Evolutionary conservation across 1,140 invertebrate genomes (phyloP).

Genomic region (Gryllus bimaculatus): DNA sequence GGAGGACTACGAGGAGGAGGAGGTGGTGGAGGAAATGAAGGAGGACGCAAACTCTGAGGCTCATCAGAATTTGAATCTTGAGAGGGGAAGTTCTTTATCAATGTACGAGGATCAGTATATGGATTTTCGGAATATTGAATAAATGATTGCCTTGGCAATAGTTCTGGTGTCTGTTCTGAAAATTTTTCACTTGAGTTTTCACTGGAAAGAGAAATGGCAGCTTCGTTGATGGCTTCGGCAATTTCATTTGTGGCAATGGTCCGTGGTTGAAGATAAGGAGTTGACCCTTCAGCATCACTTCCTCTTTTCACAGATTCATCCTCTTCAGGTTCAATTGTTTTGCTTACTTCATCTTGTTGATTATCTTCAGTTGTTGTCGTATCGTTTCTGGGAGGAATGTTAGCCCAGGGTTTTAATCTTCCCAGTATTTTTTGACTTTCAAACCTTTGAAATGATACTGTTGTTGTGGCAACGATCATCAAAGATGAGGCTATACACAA

Average conservation of each 20-base stretch:
- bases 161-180: no score
- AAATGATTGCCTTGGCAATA: no score
- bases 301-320: not conserved
- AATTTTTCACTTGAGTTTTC: no score
- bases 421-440: slow-evolving; percentile 64
- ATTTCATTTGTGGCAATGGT: no score
- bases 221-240: no score
- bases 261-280: slow-evolving; percentile 3
- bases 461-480: slow-evolving; percentile 53
- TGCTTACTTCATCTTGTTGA: not conserved
- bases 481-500: slow-evolving; percentile 53
- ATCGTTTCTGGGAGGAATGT: not conserved
- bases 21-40: not conserved
- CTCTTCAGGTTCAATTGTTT: not conserved
- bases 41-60: not conserved
- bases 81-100: not conserved
- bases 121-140: no score
- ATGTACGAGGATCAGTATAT: no score
- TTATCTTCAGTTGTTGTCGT: not conserved
- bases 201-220: no score
- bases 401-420: slow-evolving; percentile 55
- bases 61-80: not conserved
- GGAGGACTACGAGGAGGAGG: not conserved
- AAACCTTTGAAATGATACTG: slow-evolving; percentile 60
- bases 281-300: not conserved